Percentiles rank a stretch among this genome's conserved stretches.
These are phyloP conservation scores for Petrocephalus schoutedeni DNA, from an alignment of 2,797 vertebrate species.

Conservation along the genomic window DNA sequence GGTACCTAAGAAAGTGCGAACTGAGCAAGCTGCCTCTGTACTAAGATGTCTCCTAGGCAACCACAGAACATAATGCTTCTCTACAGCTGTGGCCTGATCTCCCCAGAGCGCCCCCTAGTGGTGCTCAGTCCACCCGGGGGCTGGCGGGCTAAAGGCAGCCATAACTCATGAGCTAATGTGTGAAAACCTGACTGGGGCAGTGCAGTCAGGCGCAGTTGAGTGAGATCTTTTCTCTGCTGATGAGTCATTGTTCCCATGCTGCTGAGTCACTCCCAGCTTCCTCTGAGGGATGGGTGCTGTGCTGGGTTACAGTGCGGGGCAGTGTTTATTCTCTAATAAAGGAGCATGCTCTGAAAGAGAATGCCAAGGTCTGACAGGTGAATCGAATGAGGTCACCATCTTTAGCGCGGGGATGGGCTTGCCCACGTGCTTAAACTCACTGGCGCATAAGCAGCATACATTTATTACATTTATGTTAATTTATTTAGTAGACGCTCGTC, in stretches of 20 bases:
- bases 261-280: background rate
- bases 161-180: background rate
- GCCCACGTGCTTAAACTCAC: background rate
- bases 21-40: background rate
- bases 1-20: background rate
- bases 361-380: background rate
- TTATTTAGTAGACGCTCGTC: background rate
- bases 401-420: background rate
- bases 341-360: background rate
- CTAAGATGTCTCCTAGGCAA: conserved; percentile 1
- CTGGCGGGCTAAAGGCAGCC: background rate
- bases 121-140: background rate
- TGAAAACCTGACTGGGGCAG: background rate
- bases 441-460: background rate
- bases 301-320: background rate
- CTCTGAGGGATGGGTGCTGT: background rate
- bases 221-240: background rate
- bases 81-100: background rate
- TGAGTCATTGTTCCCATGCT: conserved; percentile 4
- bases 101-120: background rate
- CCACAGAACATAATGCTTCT: background rate
- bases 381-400: conserved; percentile 1
- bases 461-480: background rate
- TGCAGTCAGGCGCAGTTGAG: background rate
- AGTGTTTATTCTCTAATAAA: background rate